phyloP scores from a whole-genome alignment of 2,113 vertebrate species.

The Tapirus terrestris region DNA sequence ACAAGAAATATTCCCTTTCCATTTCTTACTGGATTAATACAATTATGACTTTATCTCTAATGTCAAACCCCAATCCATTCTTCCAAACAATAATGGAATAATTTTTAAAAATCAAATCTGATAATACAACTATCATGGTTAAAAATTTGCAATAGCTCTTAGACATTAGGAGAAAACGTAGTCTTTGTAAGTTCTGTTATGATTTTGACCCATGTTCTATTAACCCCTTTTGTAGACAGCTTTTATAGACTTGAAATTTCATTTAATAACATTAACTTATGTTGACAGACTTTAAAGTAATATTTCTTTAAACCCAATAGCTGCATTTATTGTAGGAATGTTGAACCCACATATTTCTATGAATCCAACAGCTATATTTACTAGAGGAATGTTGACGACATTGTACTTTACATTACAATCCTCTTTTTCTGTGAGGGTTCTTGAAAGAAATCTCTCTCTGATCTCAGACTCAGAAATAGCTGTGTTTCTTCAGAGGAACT shows the following conservation, averaged over 20 bases:
- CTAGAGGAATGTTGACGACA: background rate
- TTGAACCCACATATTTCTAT: conserved; percentile 6
- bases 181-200: background rate
- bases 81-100: conserved; percentile 21
- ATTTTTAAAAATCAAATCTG: conserved; percentile 48
- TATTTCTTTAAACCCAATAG: background rate
- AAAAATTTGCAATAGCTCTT: background rate
- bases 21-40: background rate
- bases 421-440: conserved; percentile 5
- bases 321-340: conserved; percentile 5
- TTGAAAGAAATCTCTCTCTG: conserved; percentile 24
- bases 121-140: conserved; percentile 22
- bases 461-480: background rate
- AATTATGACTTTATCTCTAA: conserved; percentile 24
- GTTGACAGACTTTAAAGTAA: background rate
- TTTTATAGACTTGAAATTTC: conserved; percentile 38
- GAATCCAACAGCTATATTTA: conserved; percentile 6
- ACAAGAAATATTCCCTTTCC: background rate
- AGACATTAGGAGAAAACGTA: conserved; percentile 7
- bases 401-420: background rate
- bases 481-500: background rate
- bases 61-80: background rate
- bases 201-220: conserved; percentile 35
- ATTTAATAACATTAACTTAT: background rate
- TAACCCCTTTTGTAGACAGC: background rate